Conservation (phyloP, 2,888 invertebrate genomes). For the Chouioia cunea region DNA sequence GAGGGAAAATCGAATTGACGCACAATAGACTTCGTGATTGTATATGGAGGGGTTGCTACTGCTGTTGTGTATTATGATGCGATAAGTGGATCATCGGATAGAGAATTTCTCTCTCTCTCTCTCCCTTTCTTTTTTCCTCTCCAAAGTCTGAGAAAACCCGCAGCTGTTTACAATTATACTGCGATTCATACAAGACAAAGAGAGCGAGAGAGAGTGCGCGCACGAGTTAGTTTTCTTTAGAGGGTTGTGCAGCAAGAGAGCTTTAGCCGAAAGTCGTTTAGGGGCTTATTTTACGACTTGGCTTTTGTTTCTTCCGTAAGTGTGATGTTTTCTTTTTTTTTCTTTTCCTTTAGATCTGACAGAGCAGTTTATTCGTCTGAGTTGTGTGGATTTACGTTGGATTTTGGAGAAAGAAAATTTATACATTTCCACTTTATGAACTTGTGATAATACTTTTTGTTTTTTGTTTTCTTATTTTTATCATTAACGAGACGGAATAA, state of each 20-base stretch:
- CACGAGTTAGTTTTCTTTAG: too few relatives aligned
- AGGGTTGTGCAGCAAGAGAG: neutral
- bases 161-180: slow-evolving; percentile 25
- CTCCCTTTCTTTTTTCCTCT: neutral
- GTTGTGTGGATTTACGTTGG: too few relatives aligned
- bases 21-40: slow-evolving; percentile 30
- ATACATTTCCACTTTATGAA: too few relatives aligned
- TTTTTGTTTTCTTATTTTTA: too few relatives aligned
- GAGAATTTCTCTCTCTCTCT: slow-evolving; percentile 13
- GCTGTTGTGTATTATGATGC: neutral
- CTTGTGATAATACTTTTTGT: too few relatives aligned
- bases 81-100: slow-evolving; percentile 35
- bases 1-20: slow-evolving; percentile 15
- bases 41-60: neutral
- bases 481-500: too few relatives aligned
- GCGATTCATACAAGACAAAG: too few relatives aligned
- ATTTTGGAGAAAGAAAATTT: too few relatives aligned
- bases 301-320: slow-evolving; percentile 32
- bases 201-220: too few relatives aligned
- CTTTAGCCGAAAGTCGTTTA: neutral
- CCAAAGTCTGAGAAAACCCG: slow-evolving; percentile 27
- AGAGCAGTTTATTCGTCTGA: too few relatives aligned
- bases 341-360: too few relatives aligned
- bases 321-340: too few relatives aligned
- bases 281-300: slow-evolving; percentile 42